Evolutionary conservation across 2,797 vertebrate genomes (phyloP).

Genomic region (Labeo calbasu): DNA sequence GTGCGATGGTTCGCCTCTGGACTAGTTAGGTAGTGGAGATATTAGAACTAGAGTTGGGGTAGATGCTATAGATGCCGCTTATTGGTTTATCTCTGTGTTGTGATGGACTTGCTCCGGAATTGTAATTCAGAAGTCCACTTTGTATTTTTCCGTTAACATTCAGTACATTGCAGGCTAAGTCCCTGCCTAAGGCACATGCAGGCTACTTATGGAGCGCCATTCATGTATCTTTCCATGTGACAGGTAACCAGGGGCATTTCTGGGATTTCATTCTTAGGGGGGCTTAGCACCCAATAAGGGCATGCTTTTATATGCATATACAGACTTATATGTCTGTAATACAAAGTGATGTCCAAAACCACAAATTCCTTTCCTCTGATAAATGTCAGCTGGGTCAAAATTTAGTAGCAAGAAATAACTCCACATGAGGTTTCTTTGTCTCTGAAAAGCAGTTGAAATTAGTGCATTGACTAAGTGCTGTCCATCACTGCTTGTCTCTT

Average conservation of each 20-base stretch:
- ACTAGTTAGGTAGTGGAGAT: neutral
- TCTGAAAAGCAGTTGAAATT: neutral
- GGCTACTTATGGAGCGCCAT: neutral
- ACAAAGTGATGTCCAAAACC: neutral
- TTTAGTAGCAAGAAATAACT: neutral
- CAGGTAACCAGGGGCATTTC: neutral
- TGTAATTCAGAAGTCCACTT: neutral
- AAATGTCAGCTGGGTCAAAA: neutral
- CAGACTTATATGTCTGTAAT: neutral
- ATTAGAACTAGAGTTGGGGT: neutral
- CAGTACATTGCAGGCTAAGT: neutral
- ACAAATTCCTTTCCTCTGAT: neutral
- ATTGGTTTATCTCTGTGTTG: neutral
- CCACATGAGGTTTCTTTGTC: neutral
- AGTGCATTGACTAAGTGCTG: neutral
- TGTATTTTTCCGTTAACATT: neutral
- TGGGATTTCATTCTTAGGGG: neutral
- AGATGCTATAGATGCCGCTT: neutral
- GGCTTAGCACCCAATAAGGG: neutral
- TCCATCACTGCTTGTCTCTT: neutral
- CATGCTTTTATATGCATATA: neutral
- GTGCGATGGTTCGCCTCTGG: neutral
- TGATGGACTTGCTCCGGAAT: neutral
- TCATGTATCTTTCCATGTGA: neutral
- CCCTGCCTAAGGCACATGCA: neutral